Evolutionary conservation across 2,113 vertebrate genomes (phyloP).

Genomic region (Thryonomys swinderianus): DNA sequence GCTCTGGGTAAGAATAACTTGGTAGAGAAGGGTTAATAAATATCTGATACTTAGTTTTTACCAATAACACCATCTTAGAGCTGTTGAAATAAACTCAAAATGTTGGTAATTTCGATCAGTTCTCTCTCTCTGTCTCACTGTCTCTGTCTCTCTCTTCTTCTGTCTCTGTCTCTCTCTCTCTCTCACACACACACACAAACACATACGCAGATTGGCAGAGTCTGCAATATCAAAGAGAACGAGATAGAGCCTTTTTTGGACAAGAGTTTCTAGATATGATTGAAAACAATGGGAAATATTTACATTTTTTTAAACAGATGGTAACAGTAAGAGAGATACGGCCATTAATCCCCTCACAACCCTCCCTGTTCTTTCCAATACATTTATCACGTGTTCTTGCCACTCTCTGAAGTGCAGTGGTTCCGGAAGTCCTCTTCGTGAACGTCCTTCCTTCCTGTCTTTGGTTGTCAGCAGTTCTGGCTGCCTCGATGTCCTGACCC

Average conservation of each 20-base stretch:
- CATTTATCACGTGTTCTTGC: background rate
- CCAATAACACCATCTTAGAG: background rate
- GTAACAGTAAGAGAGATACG: background rate
- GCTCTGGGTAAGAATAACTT: background rate
- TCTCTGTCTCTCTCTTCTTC: too few relatives aligned
- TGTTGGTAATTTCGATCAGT: background rate
- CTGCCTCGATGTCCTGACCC: background rate
- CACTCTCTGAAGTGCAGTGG: background rate
- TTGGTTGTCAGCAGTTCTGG: background rate
- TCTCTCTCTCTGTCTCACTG: background rate
- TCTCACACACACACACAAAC: background rate
- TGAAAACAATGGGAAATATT: background rate
- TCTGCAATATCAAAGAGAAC: too few relatives aligned
- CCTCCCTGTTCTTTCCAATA: background rate
- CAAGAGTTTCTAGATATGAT: background rate
- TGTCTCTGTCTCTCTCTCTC: background rate
- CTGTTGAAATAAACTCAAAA: background rate
- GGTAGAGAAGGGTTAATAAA: background rate
- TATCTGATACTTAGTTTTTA: background rate
- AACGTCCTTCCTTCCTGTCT: background rate
- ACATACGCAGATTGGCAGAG: background rate
- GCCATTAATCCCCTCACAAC: background rate
- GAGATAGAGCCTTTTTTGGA: background rate
- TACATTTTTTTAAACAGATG: background rate
- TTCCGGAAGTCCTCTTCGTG: background rate